Percentiles rank a stretch among this genome's conserved stretches.
phyloP scores from a whole-genome alignment of 2,888 invertebrate species.

The Perithous albicinctus region DNA sequence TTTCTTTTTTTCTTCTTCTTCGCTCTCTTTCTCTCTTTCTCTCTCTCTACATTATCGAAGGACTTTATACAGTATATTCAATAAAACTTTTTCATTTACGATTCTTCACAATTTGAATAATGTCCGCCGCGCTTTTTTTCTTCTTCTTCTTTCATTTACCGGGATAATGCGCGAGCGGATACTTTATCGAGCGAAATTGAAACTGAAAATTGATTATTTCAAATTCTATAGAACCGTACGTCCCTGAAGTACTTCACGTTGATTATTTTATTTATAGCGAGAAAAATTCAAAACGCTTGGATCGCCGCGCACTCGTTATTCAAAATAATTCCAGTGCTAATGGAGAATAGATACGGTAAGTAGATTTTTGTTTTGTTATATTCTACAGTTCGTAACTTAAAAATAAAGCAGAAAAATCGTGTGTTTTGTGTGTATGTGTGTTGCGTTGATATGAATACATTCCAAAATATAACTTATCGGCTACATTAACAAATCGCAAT shows the following conservation, averaged over 20 bases:
- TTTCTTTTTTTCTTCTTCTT: conserved; percentile 47
- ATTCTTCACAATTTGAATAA: conserved; percentile 50
- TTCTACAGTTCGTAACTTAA: conserved; percentile 42
- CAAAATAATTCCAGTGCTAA: conserved; percentile 60
- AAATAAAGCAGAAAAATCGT: conserved; percentile 57
- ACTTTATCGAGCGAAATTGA: conserved; percentile 42
- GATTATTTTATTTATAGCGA: conserved; percentile 50
- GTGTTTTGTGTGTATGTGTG: conserved; percentile 25
- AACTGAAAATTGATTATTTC: conserved; percentile 39
- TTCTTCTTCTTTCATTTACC: too few species aligned
- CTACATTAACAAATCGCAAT: conserved; percentile 71
- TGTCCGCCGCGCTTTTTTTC: conserved; percentile 30
- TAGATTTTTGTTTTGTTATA: conserved; percentile 26
- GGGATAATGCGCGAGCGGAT: too few species aligned
- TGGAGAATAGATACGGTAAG: conserved; percentile 39
- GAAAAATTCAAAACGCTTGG: conserved; percentile 35
- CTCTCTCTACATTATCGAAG: conserved; percentile 64
- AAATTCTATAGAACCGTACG: conserved; percentile 39
- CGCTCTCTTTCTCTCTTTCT: neutral
- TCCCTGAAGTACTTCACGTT: conserved; percentile 40
- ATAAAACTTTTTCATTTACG: conserved; percentile 30
- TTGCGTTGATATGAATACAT: conserved; percentile 78
- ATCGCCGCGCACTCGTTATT: conserved; percentile 46
- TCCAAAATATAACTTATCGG: conserved; percentile 77
- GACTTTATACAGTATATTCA: conserved; percentile 70